These are phyloP conservation scores for Chionomys nivalis DNA, from an alignment of 2,113 vertebrate genomes.

Conservation along the genomic window DNA sequence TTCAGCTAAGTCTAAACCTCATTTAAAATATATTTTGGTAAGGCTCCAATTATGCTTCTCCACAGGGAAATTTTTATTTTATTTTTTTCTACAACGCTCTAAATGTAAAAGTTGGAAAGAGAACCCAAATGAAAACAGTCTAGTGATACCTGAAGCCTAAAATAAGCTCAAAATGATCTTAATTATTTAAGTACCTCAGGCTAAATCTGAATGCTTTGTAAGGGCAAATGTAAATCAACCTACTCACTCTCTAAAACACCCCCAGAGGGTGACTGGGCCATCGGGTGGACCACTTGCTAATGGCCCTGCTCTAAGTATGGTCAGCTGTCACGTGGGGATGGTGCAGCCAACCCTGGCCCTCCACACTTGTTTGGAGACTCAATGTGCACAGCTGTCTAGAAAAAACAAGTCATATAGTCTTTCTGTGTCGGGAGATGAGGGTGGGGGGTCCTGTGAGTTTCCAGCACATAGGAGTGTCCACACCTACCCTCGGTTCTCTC, in stretches of 20 bases:
- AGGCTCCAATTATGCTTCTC: conserved; percentile 53
- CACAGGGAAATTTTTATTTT: conserved; percentile 4
- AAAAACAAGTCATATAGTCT: not conserved
- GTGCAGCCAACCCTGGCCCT: not conserved
- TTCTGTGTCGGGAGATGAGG: rapidly evolving
- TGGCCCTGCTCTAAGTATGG: not conserved
- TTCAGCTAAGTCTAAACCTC: conserved; percentile 43
- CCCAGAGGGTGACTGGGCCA: not conserved
- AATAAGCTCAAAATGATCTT: conserved; percentile 59
- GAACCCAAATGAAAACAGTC: conserved; percentile 37
- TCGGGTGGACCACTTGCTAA: not conserved
- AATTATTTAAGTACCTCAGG: conserved; percentile 6
- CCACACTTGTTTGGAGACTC: not conserved
- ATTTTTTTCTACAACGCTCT: conserved; percentile 25
- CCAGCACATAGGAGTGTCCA: rapidly evolving
- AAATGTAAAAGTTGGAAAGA: conserved; percentile 37
- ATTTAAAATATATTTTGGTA: conserved; percentile 33
- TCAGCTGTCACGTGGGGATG: not conserved
- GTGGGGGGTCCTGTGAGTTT: not conserved
- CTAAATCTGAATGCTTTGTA: not conserved
- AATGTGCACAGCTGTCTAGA: not conserved
- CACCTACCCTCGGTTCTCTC: not conserved
- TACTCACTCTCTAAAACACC: not conserved
- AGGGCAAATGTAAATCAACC: not conserved
- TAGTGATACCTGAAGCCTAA: conserved; percentile 30